These are phyloP conservation scores for Catostylus mosaicus DNA, from an alignment of 30 jellyfish, hydroid and myxozoan genomes.

Conservation along the genomic window DNA sequence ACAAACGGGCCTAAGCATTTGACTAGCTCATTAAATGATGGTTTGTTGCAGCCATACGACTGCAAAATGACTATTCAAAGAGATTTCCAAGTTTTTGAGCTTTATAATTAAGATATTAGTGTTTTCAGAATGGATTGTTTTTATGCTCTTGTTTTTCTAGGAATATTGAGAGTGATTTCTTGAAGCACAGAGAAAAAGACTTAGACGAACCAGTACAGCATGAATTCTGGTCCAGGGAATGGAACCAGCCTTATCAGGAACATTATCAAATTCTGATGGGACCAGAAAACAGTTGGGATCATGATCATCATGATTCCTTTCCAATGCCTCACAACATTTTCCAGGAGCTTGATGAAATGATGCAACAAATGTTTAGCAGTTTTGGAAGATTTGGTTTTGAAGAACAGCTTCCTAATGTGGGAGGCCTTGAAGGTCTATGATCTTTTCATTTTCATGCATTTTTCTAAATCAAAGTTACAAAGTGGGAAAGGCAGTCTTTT, in stretches of 20 bases:
- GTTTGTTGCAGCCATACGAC: too few species aligned
- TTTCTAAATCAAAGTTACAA: too few species aligned
- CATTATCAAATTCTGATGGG: slow-evolving; percentile 6
- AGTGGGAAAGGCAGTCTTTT: too few species aligned
- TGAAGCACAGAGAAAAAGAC: slow-evolving; percentile 1
- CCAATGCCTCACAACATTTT: slow-evolving; percentile 13
- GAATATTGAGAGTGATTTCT: slow-evolving; percentile 42
- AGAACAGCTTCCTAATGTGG: background rate
- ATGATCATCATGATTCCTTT: background rate
- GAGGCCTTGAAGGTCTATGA: slow-evolving; percentile 9
- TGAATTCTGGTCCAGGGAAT: slow-evolving; percentile 4
- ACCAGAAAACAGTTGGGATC: slow-evolving; percentile 1
- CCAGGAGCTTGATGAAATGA: slow-evolving; percentile 39
- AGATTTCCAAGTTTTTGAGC: too few species aligned
- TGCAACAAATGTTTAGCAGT: slow-evolving; percentile 28
- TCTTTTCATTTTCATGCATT: background rate
- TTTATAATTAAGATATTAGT: too few species aligned
- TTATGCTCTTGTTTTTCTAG: slow-evolving; percentile 20
- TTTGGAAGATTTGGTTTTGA: slow-evolving; percentile 24
- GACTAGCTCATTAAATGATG: too few species aligned
- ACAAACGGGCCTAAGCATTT: too few species aligned
- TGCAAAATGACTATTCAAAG: too few species aligned
- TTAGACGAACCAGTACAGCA: background rate
- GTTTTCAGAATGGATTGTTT: too few species aligned
- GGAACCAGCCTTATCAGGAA: slow-evolving; percentile 16